Percentiles rank a stretch among this genome's conserved stretches.
These are phyloP conservation scores for Pseudomugil gertrudae DNA, from an alignment of 2,797 vertebrate genomes.

Conservation along the genomic window DNA sequence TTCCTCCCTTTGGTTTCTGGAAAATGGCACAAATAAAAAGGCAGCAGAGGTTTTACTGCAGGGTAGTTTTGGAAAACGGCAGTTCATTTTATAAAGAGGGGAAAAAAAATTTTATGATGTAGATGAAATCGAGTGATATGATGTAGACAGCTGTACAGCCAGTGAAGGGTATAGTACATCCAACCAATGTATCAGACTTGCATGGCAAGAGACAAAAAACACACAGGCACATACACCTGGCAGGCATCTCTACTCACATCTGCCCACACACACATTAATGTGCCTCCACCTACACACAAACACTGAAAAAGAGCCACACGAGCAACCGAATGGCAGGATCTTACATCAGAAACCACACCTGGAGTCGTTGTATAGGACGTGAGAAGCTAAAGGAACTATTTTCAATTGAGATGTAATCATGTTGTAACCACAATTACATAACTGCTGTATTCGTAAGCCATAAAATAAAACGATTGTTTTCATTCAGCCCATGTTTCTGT, in stretches of 20 bases:
- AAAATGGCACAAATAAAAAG: constrained; percentile 29
- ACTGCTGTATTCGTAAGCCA: background rate
- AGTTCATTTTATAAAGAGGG: constrained; percentile 22
- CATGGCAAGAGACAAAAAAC: constrained; percentile 62
- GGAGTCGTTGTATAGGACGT: constrained; percentile 8
- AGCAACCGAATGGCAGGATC: constrained; percentile 26
- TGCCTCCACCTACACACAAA: constrained; percentile 71
- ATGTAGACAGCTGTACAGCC: constrained; percentile 17
- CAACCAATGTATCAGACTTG: constrained; percentile 46
- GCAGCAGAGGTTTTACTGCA: constrained; percentile 21
- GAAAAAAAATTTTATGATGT: too few relatives aligned
- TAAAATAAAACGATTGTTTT: background rate
- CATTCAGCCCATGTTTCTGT: background rate
- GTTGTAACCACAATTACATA: background rate
- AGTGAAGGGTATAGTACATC: constrained; percentile 34
- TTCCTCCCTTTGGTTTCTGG: constrained; percentile 17
- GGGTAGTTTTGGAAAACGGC: constrained; percentile 26
- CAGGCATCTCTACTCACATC: constrained; percentile 75
- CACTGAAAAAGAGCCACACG: constrained; percentile 61
- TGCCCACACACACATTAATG: constrained; percentile 70
- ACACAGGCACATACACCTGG: constrained; percentile 69
- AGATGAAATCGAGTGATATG: constrained; percentile 22
- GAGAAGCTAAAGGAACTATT: constrained; percentile 15
- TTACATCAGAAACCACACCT: constrained; percentile 33
- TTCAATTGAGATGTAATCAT: constrained; percentile 6